phyloP scores from a whole-genome alignment of 2,113 vertebrate species.

The Vulpes ferrilata region DNA sequence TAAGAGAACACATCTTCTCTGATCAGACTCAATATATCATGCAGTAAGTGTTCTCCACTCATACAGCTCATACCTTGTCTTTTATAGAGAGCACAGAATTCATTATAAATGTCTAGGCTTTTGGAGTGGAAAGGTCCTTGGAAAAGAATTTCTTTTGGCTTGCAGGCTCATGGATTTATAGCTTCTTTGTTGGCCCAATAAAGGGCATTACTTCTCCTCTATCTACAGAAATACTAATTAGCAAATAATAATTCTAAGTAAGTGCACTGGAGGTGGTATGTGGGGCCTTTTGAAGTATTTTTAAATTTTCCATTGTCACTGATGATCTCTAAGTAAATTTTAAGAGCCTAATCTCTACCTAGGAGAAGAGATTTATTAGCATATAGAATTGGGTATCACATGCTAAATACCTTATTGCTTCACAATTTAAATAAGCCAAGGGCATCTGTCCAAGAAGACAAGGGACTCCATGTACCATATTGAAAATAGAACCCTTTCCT shows the following conservation, averaged over 20 bases:
- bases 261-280: slow-evolving; percentile 32
- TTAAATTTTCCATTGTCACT: not conserved
- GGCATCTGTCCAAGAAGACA: slow-evolving; percentile 71
- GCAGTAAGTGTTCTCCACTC: slow-evolving; percentile 16
- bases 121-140: not conserved
- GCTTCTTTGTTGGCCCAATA: slow-evolving; percentile 62
- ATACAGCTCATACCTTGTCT: not conserved
- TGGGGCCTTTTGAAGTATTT: slow-evolving; percentile 42
- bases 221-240: slow-evolving; percentile 62
- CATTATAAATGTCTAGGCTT: slow-evolving; percentile 51
- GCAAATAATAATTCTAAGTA: slow-evolving; percentile 71
- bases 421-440: slow-evolving; percentile 55
- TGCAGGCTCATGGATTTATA: slow-evolving; percentile 43
- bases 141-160: slow-evolving; percentile 59
- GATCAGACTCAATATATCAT: not conserved
- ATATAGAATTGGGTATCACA: slow-evolving; percentile 67
- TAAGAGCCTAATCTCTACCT: slow-evolving; percentile 56
- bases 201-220: slow-evolving; percentile 52
- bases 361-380: slow-evolving; percentile 71
- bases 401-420: slow-evolving; percentile 73
- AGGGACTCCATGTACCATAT: slow-evolving; percentile 38
- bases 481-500: slow-evolving; percentile 30
- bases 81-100: not conserved
- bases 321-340: slow-evolving; percentile 73
- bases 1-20: slow-evolving; percentile 58